These are phyloP conservation scores for Papilio gigon DNA, from an alignment of 2,888 invertebrate species.

Conservation along the genomic window DNA sequence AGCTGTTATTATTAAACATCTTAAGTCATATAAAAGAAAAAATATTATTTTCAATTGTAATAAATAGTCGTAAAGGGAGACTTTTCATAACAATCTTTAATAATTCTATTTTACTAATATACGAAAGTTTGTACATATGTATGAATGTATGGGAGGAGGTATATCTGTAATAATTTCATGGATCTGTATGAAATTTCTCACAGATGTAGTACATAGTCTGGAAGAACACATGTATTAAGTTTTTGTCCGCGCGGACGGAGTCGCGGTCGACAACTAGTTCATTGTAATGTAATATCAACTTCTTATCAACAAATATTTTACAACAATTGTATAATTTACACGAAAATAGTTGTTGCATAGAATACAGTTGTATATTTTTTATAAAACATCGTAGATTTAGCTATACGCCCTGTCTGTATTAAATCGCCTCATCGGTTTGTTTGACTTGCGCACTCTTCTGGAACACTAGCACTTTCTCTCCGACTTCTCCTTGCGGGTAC, in stretches of 20 bases:
- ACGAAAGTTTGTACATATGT: too few species aligned
- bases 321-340: constrained; percentile 41
- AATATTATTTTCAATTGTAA: too few species aligned
- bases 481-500: constrained; percentile 74
- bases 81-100: neutral
- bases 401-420: constrained; percentile 44
- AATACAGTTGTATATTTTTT: constrained; percentile 33
- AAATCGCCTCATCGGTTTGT: constrained; percentile 56
- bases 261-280: too few species aligned
- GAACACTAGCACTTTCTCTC: constrained; percentile 69
- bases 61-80: too few species aligned
- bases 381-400: constrained; percentile 26
- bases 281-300: neutral
- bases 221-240: too few species aligned
- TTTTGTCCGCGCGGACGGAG: too few species aligned
- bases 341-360: constrained; percentile 42
- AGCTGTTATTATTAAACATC: too few species aligned
- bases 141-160: too few species aligned
- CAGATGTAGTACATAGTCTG: too few species aligned
- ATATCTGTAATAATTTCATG: too few species aligned
- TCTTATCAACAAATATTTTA: constrained; percentile 24
- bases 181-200: too few species aligned
- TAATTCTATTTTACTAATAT: too few species aligned
- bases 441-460: constrained; percentile 55
- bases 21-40: neutral